Conservation (phyloP, 2,888 invertebrate genomes). For the Zhuqinia jingwanae region DNA sequence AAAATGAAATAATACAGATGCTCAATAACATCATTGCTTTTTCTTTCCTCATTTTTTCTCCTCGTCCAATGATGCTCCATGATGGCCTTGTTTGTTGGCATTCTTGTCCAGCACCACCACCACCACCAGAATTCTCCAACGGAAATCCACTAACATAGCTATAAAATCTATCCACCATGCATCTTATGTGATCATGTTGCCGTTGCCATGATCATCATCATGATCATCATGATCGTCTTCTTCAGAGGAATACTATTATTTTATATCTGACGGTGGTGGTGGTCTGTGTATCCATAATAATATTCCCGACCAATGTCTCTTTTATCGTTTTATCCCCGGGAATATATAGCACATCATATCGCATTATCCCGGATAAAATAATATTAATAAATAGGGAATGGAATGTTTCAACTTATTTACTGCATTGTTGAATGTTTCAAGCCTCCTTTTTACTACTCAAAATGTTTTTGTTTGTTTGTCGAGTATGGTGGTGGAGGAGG, state of each 20-base stretch:
- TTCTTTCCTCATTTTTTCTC: slow-evolving; percentile 31
- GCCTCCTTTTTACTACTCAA: too few species aligned
- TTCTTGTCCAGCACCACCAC: slow-evolving; percentile 50
- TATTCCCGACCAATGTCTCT: slow-evolving; percentile 3
- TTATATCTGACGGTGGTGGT: slow-evolving; percentile 6
- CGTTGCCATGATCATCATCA: slow-evolving; percentile 12
- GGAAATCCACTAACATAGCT: slow-evolving; percentile 4
- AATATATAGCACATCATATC: slow-evolving; percentile 57
- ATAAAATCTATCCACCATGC: slow-evolving; percentile 7
- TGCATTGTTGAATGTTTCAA: not conserved
- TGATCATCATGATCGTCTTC: not conserved
- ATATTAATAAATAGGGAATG: slow-evolving; percentile 53
- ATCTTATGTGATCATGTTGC: slow-evolving; percentile 13
- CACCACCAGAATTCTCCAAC: not conserved
- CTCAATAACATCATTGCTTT: slow-evolving; percentile 68
- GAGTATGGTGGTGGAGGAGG: too few species aligned
- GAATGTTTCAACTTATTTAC: slow-evolving; percentile 58
- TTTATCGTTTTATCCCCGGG: slow-evolving; percentile 26
- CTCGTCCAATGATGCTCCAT: not conserved
- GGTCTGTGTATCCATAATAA: slow-evolving; percentile 18
- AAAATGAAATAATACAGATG: slow-evolving; percentile 74
- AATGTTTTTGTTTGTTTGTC: too few species aligned
- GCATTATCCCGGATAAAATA: slow-evolving; percentile 62
- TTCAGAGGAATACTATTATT: slow-evolving; percentile 22
- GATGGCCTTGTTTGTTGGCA: slow-evolving; percentile 23